phyloP scores from a whole-genome alignment of 2,113 vertebrate genomes.

The Paraplagusia blochii region DNA sequence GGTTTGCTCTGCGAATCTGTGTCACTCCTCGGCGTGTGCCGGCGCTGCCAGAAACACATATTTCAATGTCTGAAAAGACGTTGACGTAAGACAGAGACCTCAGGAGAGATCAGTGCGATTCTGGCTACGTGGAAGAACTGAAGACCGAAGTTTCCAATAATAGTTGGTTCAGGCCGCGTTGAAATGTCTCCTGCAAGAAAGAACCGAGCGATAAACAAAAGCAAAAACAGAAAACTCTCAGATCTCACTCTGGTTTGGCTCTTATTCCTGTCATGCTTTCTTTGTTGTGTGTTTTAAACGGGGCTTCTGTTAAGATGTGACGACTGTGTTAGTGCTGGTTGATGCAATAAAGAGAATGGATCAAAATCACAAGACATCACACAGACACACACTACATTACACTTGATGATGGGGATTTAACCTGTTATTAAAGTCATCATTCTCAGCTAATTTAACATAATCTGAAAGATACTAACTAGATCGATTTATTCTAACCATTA shows the following conservation, averaged over 20 bases:
- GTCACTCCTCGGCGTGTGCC: constrained; percentile 7
- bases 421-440: constrained; percentile 20
- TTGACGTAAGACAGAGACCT: constrained; percentile 15
- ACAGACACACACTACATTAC: constrained; percentile 9
- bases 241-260: constrained; percentile 16
- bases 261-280: constrained; percentile 38
- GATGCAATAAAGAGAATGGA: constrained; percentile 19
- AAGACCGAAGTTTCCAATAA: constrained; percentile 40
- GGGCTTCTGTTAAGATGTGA: background rate
- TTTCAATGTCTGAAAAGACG: constrained; percentile 23
- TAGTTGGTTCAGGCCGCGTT: constrained; percentile 27
- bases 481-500: no score
- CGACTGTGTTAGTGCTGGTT: constrained; percentile 1
- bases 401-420: constrained; percentile 10
- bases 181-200: constrained; percentile 12
- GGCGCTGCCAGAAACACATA: constrained; percentile 20
- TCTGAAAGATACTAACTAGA: constrained; percentile 12
- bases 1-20: constrained; percentile 16
- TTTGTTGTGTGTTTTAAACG: constrained; percentile 3
- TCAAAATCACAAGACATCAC: constrained; percentile 19
- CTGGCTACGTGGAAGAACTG: constrained; percentile 36
- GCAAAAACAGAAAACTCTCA: constrained; percentile 28
- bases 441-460: background rate
- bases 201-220: constrained; percentile 36
- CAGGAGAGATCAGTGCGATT: constrained; percentile 28